Evolutionary conservation across 2,113 vertebrate genomes (phyloP).

Genomic region (Chaenogobius annularis): DNA sequence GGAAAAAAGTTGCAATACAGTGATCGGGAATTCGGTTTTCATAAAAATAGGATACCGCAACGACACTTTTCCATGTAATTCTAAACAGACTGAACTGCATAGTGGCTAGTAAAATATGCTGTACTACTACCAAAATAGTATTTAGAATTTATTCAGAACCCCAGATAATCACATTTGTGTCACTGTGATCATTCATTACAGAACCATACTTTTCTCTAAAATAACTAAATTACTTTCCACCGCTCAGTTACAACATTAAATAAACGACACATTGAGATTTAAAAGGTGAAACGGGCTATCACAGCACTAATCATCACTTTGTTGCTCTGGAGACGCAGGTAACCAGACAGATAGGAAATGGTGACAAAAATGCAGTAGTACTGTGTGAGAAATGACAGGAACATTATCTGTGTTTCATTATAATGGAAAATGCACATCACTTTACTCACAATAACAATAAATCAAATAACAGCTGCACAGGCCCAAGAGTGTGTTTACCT

Average conservation of each 20-base stretch:
- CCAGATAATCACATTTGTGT: too few relatives aligned
- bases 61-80: neutral
- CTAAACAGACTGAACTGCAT: neutral
- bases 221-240: too few relatives aligned
- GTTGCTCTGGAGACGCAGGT: slow-evolving; percentile 33
- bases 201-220: too few relatives aligned
- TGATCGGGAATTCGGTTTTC: neutral
- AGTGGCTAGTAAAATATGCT: neutral
- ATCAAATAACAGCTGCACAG: neutral
- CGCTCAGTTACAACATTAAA: too few relatives aligned
- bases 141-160: neutral
- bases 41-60: neutral
- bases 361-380: slow-evolving; percentile 9
- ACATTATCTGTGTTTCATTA: slow-evolving; percentile 23
- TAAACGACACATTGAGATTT: neutral
- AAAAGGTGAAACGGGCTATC: neutral
- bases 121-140: neutral
- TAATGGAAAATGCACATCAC: neutral
- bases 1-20: neutral
- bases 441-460: neutral
- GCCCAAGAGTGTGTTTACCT: slow-evolving; percentile 46
- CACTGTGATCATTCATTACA: too few relatives aligned
- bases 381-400: slow-evolving; percentile 20
- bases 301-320: slow-evolving; percentile 8
- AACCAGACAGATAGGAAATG: slow-evolving; percentile 16